Evolutionary conservation across 2,797 vertebrate species (phyloP).

Genomic region (Artibeus jamaicensis): DNA sequence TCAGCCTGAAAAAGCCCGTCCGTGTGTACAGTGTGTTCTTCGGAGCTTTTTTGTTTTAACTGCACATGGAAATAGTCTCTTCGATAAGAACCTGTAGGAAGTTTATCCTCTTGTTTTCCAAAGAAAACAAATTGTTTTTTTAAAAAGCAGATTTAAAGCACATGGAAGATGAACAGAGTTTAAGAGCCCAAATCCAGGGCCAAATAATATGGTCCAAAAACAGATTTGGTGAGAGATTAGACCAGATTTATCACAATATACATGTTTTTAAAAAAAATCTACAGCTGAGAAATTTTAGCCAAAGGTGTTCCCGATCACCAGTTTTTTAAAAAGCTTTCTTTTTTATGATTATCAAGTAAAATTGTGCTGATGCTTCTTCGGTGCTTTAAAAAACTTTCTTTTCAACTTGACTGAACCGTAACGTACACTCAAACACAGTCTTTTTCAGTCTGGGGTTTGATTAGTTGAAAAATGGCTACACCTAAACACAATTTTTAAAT

Average conservation of each 20-base stretch:
- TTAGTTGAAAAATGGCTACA: background rate
- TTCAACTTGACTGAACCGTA: background rate
- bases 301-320: background rate
- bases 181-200: conserved; percentile 1
- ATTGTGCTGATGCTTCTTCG: background rate
- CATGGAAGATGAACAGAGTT: background rate
- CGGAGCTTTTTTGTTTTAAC: background rate
- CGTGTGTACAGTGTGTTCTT: background rate
- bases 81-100: background rate
- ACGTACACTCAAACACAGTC: background rate
- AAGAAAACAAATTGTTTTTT: background rate
- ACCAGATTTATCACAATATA: background rate
- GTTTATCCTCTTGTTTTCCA: background rate
- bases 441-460: background rate
- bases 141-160: background rate
- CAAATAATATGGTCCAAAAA: background rate
- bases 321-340: background rate
- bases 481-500: background rate
- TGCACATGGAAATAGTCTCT: background rate
- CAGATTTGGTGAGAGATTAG: background rate
- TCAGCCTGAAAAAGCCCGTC: background rate
- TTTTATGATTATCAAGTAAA: background rate
- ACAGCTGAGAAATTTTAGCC: background rate
- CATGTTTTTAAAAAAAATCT: background rate
- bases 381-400: background rate